Conservation (phyloP, 2,888 invertebrate genomes). For the Hemithea aestivaria region DNA sequence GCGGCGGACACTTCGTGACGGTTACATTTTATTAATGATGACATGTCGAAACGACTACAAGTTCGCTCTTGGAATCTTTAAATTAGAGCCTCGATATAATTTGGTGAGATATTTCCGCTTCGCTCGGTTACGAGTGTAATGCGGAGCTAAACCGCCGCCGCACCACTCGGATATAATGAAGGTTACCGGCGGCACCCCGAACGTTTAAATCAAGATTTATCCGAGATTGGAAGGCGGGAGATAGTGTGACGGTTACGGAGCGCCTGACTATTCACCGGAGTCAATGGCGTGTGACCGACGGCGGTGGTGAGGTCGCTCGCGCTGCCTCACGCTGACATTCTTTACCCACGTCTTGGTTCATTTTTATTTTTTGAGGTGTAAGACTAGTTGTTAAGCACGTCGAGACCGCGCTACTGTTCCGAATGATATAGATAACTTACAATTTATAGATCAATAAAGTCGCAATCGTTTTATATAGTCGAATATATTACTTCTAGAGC, state of each 20-base stretch:
- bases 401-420: conserved; percentile 24
- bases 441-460: conserved; percentile 16
- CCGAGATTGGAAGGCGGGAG: conserved; percentile 49
- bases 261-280: conserved; percentile 65
- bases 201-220: conserved; percentile 53
- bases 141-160: conserved; percentile 18
- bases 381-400: conserved; percentile 44
- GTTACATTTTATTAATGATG: conserved; percentile 41
- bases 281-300: conserved; percentile 75
- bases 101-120: conserved; percentile 23
- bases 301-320: conserved; percentile 51
- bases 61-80: conserved; percentile 16
- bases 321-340: conserved; percentile 68
- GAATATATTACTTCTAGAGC: conserved; percentile 5
- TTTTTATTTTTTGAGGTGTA: conserved; percentile 42
- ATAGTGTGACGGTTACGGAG: conserved; percentile 56
- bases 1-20: conserved; percentile 47
- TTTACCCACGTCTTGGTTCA: conserved; percentile 58
- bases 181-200: conserved; percentile 42
- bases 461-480: conserved; percentile 8
- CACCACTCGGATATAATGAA: conserved; percentile 37
- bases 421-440: conserved; percentile 10
- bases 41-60: conserved; percentile 30
- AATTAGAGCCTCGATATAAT: conserved; percentile 17
- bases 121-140: conserved; percentile 20